Percentiles rank a stretch among this genome's conserved stretches.
Evolutionary conservation across 2,113 vertebrate species (phyloP).

Genomic region (Chlorodrepanis virens): DNA sequence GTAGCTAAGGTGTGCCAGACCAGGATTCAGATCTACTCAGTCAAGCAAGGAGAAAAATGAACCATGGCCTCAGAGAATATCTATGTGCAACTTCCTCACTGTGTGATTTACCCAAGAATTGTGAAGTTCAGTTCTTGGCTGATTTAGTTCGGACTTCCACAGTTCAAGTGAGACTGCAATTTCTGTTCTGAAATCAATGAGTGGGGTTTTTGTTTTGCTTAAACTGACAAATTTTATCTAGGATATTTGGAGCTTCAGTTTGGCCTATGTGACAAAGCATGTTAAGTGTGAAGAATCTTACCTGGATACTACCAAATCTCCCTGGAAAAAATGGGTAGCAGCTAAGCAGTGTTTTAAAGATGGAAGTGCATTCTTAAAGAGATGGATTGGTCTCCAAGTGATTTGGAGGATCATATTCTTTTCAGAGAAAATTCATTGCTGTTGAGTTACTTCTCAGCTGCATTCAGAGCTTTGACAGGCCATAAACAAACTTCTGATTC

Average conservation of each 20-base stretch:
- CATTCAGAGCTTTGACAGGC: not conserved
- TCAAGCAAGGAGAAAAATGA: not conserved
- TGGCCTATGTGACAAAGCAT: not conserved
- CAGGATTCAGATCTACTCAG: not conserved
- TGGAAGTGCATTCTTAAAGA: not conserved
- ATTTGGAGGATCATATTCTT: not conserved
- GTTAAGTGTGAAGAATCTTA: not conserved
- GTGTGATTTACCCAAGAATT: not conserved
- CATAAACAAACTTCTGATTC: not conserved
- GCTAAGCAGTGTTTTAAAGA: not conserved
- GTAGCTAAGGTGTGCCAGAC: not conserved
- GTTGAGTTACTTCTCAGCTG: not conserved
- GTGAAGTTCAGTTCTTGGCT: not conserved
- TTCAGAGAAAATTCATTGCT: not conserved
- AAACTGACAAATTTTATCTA: not conserved
- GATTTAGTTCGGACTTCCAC: not conserved
- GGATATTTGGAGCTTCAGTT: not conserved
- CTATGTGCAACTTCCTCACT: not conserved
- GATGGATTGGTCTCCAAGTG: not conserved
- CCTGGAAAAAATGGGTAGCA: not conserved
- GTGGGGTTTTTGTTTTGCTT: not conserved
- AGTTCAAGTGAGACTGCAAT: not conserved
- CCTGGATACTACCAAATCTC: not conserved
- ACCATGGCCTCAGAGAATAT: not conserved
- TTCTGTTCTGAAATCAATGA: not conserved